Base-by-base conservation (phyloP, 2,888 invertebrate species). In the Drosophila lacicola region DNA sequence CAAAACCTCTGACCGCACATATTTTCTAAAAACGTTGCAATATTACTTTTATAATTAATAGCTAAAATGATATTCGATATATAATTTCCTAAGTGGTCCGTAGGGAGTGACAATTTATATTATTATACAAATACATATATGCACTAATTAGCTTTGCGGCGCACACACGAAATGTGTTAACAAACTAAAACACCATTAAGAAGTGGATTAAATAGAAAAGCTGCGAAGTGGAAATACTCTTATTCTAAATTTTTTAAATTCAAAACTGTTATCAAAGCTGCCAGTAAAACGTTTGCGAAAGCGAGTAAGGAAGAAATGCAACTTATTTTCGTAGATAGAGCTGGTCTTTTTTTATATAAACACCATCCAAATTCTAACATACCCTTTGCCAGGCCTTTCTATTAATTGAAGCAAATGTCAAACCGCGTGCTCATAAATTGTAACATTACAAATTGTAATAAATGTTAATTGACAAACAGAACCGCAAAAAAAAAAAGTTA, bases 381-480 rank as follows among this genome's bases (percentile, higher is more conserved):
- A 19, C 34, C 25, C 14, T 42, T 21, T 25, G 37, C 4, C 13
- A 10, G 29, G 5, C 14, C n/a, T 17, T 17, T 29, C n/a, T 14
- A 42, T 51, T 56, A 60, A 71, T 82, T 73, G 66, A 14, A 49
- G n/a, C 53, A 47, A 34, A 77, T 50, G 60, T 66, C 60, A 62
- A 54, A 37, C 45, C 65, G 21, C 62, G 44, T 10, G 17, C n/a
- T 13, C 42, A 54, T 57, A 58, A 46, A 29, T 58, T 78, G 54
- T 34, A 29, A 60, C 53, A 67, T 51, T 21, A 41, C 45, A 17
- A 76, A 82, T 60, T 62, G 46, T 42, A 70, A 83, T 57, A 71
- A 80, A 64, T 67, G 63, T 51, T 42, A 81, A 78, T 71, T 67
- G 60, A 62, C 62, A 75, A 47, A 62, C 51, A 64, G 33, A 50